Evolutionary conservation across 2,113 vertebrate genomes (phyloP), one percentile per base, ranked within the genome.

Genomic region (Eptesicus fuscus): DNA sequence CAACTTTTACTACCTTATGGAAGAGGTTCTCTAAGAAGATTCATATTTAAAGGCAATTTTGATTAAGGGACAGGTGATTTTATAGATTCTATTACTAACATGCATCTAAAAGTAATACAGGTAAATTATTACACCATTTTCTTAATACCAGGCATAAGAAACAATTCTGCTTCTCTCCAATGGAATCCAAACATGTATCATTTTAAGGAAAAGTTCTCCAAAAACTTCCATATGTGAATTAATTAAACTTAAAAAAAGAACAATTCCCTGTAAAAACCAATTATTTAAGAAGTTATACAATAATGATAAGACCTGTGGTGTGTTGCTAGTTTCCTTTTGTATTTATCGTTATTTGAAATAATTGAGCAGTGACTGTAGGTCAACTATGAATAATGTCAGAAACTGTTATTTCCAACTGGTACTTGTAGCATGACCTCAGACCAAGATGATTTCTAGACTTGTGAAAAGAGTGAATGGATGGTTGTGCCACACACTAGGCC

Each of bases 121-220:
- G 32, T 63, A 83, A 94, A 61, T 69, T 74, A 79, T 59, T 73
- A 92, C 3, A 47, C 30, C 42, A 82, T 92, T 83, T 83, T 22
- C 59, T 88, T 96, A 88, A 94, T 12, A 88, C 2, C 1, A 82
- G 35, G 20, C 71, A 82, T 76, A 70, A 93, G 70, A 93, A 93
- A 90, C 16, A 90, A 35, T 25, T 59, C 10, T 84, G 11, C 40
- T 92, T 86, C 23, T 88, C 20, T 90, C 23, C 6, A 51, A 25
- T 59, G 14, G 25, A 90, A 88, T 49, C 0, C 11, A 91, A 93
- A 79, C 14, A 49, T 13, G 7, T 13, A n/a, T 67, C 22, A 65
- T 90, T 86, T 71, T 35, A 83, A 53, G 35, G 8, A 85, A 85
- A 89, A 20, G 4, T 79, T 89, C 42, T 69, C 12, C 12, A 69